Percentiles rank a stretch among this genome's conserved stretches.
phyloP scores from a whole-genome alignment of 2,797 vertebrate genomes.

The Hephaestus fuliginosus region DNA sequence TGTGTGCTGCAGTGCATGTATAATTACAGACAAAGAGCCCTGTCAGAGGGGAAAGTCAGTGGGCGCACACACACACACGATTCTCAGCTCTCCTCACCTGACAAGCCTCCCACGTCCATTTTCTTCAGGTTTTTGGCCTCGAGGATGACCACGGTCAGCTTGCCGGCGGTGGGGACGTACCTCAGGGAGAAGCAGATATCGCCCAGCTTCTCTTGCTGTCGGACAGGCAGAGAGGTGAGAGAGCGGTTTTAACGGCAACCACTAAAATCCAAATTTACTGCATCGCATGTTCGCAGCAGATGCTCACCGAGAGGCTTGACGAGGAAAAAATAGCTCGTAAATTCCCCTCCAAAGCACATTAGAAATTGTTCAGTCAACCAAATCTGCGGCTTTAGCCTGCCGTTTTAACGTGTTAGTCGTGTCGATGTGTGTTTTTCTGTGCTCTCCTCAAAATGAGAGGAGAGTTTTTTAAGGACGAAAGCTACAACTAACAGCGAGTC shows the following conservation, averaged over 20 bases:
- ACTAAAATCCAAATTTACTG: constrained; percentile 37
- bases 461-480: not conserved
- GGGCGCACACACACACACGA: constrained; percentile 34
- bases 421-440: constrained; percentile 16
- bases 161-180: constrained; percentile 98
- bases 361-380: constrained; percentile 32
- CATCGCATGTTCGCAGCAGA: constrained; percentile 41
- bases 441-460: not conserved
- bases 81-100: constrained; percentile 86
- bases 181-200: constrained; percentile 99
- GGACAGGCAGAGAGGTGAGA: constrained; percentile 61
- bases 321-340: constrained; percentile 22
- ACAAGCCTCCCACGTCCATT: constrained; percentile 99
- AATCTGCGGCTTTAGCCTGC: not conserved
- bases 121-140: constrained; percentile 99
- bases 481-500: not conserved
- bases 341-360: constrained; percentile 19
- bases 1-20: constrained; percentile 45
- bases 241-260: constrained; percentile 37
- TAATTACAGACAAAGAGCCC: constrained; percentile 68
- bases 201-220: constrained; percentile 98
- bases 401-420: constrained; percentile 5
- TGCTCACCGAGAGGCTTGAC: constrained; percentile 23
- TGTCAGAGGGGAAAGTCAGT: constrained; percentile 53
- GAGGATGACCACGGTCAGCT: constrained; percentile 97